Evolutionary conservation across 2,113 vertebrate species (phyloP).

Genomic region (Urocitellus parryii): DNA sequence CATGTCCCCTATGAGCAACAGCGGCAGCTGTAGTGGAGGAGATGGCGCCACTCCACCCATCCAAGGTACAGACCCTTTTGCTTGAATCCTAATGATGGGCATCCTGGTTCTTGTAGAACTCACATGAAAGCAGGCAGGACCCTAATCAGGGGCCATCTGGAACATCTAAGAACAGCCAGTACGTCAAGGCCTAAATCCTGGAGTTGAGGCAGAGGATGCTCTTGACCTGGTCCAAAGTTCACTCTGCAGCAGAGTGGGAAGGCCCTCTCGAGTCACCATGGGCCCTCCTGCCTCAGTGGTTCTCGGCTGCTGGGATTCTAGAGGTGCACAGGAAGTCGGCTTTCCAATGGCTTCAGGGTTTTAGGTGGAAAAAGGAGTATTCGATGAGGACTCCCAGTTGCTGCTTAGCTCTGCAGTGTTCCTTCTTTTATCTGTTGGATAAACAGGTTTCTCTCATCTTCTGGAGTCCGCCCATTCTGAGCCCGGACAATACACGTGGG

Average conservation of each 20-base stretch:
- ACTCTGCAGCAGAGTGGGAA: constrained; percentile 60
- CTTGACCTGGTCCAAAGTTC: constrained; percentile 76
- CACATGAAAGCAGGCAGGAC: constrained; percentile 76
- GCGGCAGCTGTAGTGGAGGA: constrained; percentile 51
- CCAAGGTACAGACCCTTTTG: constrained; percentile 73
- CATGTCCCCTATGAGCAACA: constrained; percentile 65
- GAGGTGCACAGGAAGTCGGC: constrained; percentile 78
- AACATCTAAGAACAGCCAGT: constrained; percentile 84
- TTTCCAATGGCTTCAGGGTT: constrained; percentile 83
- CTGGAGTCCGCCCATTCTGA: constrained; percentile 95
- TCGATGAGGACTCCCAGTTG: constrained; percentile 67
- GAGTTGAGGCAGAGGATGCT: constrained; percentile 78
- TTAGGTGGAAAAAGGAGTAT: constrained; percentile 76
- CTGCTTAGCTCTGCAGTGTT: constrained; percentile 91
- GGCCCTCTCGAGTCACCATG: constrained; percentile 63
- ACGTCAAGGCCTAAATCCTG: constrained; percentile 83
- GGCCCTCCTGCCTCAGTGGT: constrained; percentile 71
- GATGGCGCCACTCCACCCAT: constrained; percentile 58
- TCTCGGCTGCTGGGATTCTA: constrained; percentile 85
- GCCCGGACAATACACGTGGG: constrained; percentile 98
- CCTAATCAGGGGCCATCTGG: constrained; percentile 81
- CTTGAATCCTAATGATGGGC: constrained; percentile 70
- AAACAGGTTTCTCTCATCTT: constrained; percentile 97
- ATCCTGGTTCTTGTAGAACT: constrained; percentile 81
- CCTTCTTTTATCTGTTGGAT: constrained; percentile 98